Evolutionary conservation across 2,113 vertebrate genomes (phyloP).

Genomic region (Meles meles): DNA sequence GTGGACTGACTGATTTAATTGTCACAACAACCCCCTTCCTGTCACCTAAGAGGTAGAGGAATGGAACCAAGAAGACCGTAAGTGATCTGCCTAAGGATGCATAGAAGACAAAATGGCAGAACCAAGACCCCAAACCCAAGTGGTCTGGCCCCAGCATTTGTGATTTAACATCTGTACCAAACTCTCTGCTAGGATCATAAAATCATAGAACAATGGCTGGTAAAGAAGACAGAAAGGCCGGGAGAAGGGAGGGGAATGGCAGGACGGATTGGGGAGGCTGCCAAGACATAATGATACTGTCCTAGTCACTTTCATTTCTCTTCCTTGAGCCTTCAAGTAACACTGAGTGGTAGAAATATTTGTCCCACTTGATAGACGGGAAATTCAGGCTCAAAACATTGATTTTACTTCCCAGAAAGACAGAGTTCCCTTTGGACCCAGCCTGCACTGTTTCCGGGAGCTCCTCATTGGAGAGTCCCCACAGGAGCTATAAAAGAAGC

Average conservation of each 20-base stretch:
- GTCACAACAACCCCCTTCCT: accelerated
- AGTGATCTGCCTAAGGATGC: not conserved
- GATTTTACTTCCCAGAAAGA: not conserved
- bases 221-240: not conserved
- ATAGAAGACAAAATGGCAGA: not conserved
- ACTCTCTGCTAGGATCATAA: not conserved
- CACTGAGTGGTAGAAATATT: not conserved
- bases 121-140: not conserved
- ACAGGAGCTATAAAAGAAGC: not conserved
- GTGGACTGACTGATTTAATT: not conserved
- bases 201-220: not conserved
- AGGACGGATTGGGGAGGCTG: accelerated
- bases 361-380: not conserved
- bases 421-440: not conserved
- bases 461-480: not conserved
- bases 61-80: not conserved
- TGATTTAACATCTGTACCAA: not conserved
- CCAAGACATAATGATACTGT: accelerated
- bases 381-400: not conserved
- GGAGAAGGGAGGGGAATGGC: not conserved
- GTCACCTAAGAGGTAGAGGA: not conserved
- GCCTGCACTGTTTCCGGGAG: not conserved
- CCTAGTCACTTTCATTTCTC: not conserved
- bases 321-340: not conserved
- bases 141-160: not conserved